Evolutionary conservation across 1,140 invertebrate species (phyloP), one percentile per base, ranked within the genome.

Genomic region (Diorhabda carinulata): DNA sequence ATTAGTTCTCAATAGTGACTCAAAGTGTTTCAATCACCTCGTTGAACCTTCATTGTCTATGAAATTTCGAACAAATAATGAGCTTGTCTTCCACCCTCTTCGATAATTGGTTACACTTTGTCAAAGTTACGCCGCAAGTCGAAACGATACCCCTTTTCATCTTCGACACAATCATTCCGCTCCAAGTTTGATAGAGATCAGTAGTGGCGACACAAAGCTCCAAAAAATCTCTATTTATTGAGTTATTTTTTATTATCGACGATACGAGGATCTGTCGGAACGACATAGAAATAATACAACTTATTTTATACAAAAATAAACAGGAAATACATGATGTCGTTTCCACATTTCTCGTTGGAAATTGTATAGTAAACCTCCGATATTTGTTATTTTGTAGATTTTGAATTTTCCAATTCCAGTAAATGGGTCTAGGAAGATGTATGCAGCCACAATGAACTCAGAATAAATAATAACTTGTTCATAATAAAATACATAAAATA

Each of bases 41-140:
- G 45, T 64, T 64, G 42, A 57, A 10, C 41, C 63, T 56, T 45
- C 52, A 64, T 57, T 43, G 63, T 64, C 63, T 56, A 45, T 25
- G 52, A 56, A 64, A 64, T 56, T 64, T 47, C 61, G 44, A 64
- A 10, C 63, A 57, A 64, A 64, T 57, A 64, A 64, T 57, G 45
- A 56, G 45, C 63, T 64, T 64, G 45, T 57, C 63, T 64, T 57
- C 63, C 44, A 64, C 63, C 63, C 63, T 64, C 63, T 45, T 64
- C 45, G 63, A 57, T 64, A 64, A 64, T 64, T 64, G 63, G 63
- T 57, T 56, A 64, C 63, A 57, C 63, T 64, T 64, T 64, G 63
- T 45, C 63, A 64, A 64, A 64, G 43, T 64, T 64, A 56, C 52
- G 45, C 63, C 63, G 52, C 63, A 57, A 52, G 63, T 64, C 63